Conservation (phyloP, 2,888 invertebrate genomes). For the Noctua janthe region DNA sequence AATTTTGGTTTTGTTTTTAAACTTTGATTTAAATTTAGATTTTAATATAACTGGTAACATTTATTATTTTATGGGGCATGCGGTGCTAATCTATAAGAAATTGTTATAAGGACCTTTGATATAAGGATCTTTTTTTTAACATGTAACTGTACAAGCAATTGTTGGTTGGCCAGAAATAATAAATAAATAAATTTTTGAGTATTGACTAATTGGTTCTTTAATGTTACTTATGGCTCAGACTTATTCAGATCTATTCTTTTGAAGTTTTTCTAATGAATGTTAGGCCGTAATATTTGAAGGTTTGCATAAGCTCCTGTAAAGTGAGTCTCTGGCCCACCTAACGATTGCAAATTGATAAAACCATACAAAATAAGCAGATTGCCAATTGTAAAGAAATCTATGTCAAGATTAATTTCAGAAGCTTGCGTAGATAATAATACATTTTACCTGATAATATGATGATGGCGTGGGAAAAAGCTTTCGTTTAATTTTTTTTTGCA, state of each 20-base stretch:
- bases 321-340: slow-evolving; percentile 3
- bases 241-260: slow-evolving; percentile 7
- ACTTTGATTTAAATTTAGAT: too few species aligned
- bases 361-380: slow-evolving; percentile 40
- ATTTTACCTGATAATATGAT: background rate
- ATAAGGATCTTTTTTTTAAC: too few species aligned
- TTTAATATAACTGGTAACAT: too few species aligned
- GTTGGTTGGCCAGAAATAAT: too few species aligned
- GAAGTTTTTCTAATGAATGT: slow-evolving; percentile 6
- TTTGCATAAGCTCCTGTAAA: slow-evolving; percentile 19
- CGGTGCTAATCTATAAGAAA: too few species aligned
- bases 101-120: too few species aligned
- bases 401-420: slow-evolving; percentile 28
- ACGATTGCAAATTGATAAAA: slow-evolving; percentile 38
- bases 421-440: background rate
- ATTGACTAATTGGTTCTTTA: slow-evolving; percentile 1
- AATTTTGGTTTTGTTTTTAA: too few species aligned
- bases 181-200: background rate
- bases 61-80: too few species aligned
- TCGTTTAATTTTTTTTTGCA: background rate
- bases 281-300: slow-evolving; percentile 2
- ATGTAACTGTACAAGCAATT: too few species aligned
- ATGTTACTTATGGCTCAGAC: background rate
- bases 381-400: slow-evolving; percentile 6
- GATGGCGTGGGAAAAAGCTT: background rate